These are phyloP conservation scores for Phaedon cochleariae DNA, from an alignment of 2,888 invertebrate species.

Conservation along the genomic window DNA sequence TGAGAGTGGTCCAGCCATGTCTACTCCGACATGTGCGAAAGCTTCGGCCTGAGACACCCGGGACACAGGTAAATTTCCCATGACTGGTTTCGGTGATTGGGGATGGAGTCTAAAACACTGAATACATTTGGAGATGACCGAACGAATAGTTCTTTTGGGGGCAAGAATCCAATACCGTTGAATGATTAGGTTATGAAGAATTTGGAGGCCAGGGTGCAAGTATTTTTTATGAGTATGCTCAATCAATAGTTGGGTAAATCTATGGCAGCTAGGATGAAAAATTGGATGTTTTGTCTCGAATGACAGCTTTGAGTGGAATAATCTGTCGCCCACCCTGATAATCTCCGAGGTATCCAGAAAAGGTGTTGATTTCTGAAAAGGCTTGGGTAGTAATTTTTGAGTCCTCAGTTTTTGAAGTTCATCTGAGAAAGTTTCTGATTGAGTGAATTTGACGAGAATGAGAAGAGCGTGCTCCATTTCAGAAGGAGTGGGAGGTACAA, in stretches of 20 bases:
- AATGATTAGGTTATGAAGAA: neutral
- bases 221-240: neutral
- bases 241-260: neutral
- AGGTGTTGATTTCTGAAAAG: neutral
- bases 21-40: conserved; percentile 28
- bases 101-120: conserved; percentile 37
- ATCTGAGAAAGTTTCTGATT: neutral
- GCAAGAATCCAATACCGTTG: neutral
- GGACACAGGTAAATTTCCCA: conserved; percentile 45
- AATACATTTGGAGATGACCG: conserved; percentile 18
- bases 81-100: conserved; percentile 34
- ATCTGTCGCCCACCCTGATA: neutral
- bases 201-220: neutral
- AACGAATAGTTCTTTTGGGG: conserved; percentile 12
- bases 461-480: neutral
- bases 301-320: neutral
- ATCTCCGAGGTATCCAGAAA: neutral
- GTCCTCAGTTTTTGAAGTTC: neutral
- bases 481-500: neutral
- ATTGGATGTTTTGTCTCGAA: neutral
- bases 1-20: conserved; percentile 7
- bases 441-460: neutral
- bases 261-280: neutral
- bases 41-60: conserved; percentile 35
- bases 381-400: neutral